These are phyloP conservation scores for Alauda arvensis DNA, from an alignment of 2,797 vertebrate genomes.

Conservation along the genomic window DNA sequence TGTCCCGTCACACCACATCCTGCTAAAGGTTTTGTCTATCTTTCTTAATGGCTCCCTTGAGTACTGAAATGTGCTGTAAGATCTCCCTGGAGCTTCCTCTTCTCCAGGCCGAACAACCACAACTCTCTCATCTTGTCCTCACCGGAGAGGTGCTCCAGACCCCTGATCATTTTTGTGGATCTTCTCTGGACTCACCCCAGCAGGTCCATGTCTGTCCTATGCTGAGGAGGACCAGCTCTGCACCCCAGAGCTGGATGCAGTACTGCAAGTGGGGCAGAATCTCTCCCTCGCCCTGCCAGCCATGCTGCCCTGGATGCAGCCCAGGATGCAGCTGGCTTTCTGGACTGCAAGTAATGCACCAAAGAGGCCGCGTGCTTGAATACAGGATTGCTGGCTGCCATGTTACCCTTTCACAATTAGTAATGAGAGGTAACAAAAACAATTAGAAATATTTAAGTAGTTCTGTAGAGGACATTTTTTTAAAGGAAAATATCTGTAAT, in stretches of 20 bases:
- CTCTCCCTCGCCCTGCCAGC: neutral
- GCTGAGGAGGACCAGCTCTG: neutral
- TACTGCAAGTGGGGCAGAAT: neutral
- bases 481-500: neutral
- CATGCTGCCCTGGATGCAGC: neutral
- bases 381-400: neutral
- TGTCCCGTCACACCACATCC: neutral
- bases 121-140: neutral
- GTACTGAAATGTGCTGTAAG: neutral
- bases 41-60: neutral
- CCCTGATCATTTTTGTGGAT: neutral
- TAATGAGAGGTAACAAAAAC: neutral
- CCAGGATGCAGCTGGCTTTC: neutral
- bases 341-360: neutral
- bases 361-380: fast-evolving
- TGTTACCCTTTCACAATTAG: neutral
- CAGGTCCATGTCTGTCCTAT: neutral
- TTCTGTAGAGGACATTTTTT: neutral
- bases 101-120: neutral
- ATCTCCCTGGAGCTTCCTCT: neutral
- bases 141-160: neutral
- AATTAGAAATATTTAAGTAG: neutral
- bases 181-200: neutral
- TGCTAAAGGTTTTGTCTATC: neutral
- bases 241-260: neutral